Conservation (phyloP, 1,140 invertebrate species). For the Mactra quadrangularis region DNA sequence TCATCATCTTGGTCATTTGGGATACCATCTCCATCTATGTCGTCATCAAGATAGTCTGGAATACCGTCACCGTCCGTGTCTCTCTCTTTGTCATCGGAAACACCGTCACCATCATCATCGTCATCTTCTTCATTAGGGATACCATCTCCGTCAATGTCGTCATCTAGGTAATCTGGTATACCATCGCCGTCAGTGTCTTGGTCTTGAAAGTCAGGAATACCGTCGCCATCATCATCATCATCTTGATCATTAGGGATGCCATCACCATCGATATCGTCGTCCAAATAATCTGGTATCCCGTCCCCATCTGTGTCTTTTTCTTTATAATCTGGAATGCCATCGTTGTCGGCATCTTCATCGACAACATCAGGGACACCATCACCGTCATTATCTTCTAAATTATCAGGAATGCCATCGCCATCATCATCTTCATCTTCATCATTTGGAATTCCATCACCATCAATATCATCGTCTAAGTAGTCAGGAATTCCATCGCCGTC, state of each 20-base stretch:
- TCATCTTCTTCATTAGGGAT: constrained; percentile 74
- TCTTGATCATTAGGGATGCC: constrained; percentile 75
- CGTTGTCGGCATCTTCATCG: constrained; percentile 74
- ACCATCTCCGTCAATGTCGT: constrained; percentile 76
- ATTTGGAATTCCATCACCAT: constrained; percentile 78
- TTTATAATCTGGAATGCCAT: constrained; percentile 76
- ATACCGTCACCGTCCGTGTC: constrained; percentile 78
- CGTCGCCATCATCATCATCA: constrained; percentile 76
- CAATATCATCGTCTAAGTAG: constrained; percentile 75
- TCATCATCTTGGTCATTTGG: constrained; percentile 75
- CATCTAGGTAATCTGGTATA: constrained; percentile 73
- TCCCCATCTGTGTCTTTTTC: constrained; percentile 71
- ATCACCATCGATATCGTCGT: constrained; percentile 73
- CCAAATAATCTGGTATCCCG: constrained; percentile 70
- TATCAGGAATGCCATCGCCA: constrained; percentile 79
- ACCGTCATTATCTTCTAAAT: constrained; percentile 76
- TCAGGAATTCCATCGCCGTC: constrained; percentile 78
- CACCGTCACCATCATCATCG: constrained; percentile 76
- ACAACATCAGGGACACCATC: constrained; percentile 78
- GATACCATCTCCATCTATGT: constrained; percentile 76
- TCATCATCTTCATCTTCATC: constrained; percentile 70
- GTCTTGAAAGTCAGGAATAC: constrained; percentile 72
- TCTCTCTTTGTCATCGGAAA: constrained; percentile 78
- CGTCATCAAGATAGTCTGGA: constrained; percentile 73
- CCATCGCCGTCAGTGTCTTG: constrained; percentile 74